phyloP scores from a whole-genome alignment of 2,113 vertebrate species.

The Callopanchax toddi region DNA sequence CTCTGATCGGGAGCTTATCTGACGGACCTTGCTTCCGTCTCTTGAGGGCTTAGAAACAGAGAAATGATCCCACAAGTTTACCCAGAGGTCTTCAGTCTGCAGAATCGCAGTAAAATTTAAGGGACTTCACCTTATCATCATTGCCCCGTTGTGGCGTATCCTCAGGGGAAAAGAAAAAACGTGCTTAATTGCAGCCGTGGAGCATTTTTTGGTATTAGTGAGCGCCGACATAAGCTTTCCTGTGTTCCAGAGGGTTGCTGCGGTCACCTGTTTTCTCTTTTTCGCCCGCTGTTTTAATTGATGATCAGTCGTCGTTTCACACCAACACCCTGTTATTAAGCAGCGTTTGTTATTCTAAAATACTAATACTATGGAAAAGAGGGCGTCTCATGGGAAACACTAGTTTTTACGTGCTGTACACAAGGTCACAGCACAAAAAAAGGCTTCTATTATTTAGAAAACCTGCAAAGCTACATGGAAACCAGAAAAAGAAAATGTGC shows the following conservation, averaged over 20 bases:
- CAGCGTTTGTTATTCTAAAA: constrained; percentile 69
- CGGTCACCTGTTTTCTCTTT: constrained; percentile 61
- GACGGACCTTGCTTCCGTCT: constrained; percentile 23
- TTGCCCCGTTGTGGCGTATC: constrained; percentile 41
- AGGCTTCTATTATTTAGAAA: not conserved
- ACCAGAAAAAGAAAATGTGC: too few relatives aligned
- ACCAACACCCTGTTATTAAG: constrained; percentile 64
- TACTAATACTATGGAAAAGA: constrained; percentile 42
- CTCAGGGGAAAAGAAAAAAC: constrained; percentile 37
- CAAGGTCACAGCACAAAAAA: constrained; percentile 62
- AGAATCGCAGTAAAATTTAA: constrained; percentile 55
- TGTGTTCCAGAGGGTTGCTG: constrained; percentile 42
- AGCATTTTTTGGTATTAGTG: constrained; percentile 8
- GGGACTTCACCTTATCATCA: constrained; percentile 53
- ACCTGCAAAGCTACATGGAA: too few relatives aligned
- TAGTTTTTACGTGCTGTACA: constrained; percentile 49
- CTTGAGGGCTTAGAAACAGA: constrained; percentile 20
- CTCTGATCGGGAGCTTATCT: constrained; percentile 29
- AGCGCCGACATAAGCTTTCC: constrained; percentile 12
- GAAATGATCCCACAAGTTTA: constrained; percentile 34
- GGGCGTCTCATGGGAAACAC: constrained; percentile 47
- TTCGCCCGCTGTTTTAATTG: constrained; percentile 62
- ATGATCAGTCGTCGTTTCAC: constrained; percentile 72
- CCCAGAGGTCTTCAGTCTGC: constrained; percentile 52
- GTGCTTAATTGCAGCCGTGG: constrained; percentile 57